Base-by-base conservation (phyloP, 2,888 invertebrate species). In the Helicoverpa assulta region DNA sequence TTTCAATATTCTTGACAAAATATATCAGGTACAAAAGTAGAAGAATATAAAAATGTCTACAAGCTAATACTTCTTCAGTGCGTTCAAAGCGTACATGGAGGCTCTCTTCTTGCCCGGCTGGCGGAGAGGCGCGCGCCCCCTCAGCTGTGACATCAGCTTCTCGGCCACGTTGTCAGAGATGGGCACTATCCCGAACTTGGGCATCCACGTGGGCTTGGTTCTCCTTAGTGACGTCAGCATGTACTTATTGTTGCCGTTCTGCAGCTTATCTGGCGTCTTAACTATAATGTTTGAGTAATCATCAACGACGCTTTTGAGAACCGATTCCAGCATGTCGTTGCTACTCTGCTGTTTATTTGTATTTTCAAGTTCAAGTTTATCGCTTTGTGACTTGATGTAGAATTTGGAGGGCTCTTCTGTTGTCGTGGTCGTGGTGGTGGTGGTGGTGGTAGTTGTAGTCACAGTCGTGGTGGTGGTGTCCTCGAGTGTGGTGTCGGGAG, bases 121-220 rank as follows among this genome's bases (percentile, higher is more conserved):
- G 59, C 70, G 67, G 51, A 85, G 80, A 12, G 88, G 66, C 5
- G 82, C 77, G 56, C 83, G 86, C 40, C 86, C 84, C 51, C 88
- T 81, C 26, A 91, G 68, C 53, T 91, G 88, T 18, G 86, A 76
- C 83, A 92, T 86, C 16, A 93, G 80, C 60, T 88, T 92, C 63
- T 87, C 86, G 1, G 92, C 91, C 6, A 93, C 80, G 33, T 86
- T 85, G 52, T 92, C 88, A n/a, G 92, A 88, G 55, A 93, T 90
- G 0, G 92, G 92, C 5, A 93, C 87, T 43, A 93, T 89, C n/a
- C 92, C 92, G 70, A 88, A 92, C 63, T 89, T 92, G 0, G 93
- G 89, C 55, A 90, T 76, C 89, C 89, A 89, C 26, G 89, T 84
- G 0, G 90, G 86, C 67, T 89, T 89, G 0, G 87, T 90, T 55